Evolutionary conservation across 2,113 vertebrate genomes (phyloP).

Genomic region (Rhineura floridana): DNA sequence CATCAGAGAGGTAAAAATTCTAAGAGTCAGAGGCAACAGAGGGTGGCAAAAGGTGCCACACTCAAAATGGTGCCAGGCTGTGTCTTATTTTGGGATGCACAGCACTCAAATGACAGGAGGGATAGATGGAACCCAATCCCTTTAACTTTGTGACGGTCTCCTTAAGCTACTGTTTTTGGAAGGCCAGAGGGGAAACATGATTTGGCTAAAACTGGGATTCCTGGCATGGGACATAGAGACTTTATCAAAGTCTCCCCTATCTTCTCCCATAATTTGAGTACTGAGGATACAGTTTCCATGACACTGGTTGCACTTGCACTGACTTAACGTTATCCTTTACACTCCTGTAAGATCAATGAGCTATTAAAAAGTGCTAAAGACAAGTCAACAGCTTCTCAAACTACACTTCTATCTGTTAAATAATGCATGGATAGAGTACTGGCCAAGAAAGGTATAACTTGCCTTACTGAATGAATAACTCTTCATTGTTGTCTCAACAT

Average conservation of each 20-base stretch:
- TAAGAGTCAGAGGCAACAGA: neutral
- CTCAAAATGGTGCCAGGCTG: neutral
- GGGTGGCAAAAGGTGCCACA: neutral
- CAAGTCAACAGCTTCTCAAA: neutral
- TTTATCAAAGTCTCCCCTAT: neutral
- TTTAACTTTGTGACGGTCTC: neutral
- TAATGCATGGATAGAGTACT: neutral
- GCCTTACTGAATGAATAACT: neutral
- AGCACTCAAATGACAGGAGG: neutral
- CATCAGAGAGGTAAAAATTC: neutral
- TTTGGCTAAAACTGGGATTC: neutral
- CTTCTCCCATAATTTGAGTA: neutral
- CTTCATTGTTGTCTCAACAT: constrained; percentile 3
- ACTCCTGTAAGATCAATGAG: neutral
- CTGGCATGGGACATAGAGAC: neutral
- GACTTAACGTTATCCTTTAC: neutral
- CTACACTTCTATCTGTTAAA: neutral
- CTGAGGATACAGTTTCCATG: too few relatives aligned
- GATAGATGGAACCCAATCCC: neutral
- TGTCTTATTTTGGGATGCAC: neutral
- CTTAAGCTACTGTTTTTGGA: neutral
- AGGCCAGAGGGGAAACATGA: neutral
- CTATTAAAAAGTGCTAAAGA: neutral
- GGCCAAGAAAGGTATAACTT: neutral
- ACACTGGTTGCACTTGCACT: neutral